Evolutionary conservation across 2,113 vertebrate species (phyloP), one percentile per base, ranked within the genome.

Genomic region (Megalops atlanticus): DNA sequence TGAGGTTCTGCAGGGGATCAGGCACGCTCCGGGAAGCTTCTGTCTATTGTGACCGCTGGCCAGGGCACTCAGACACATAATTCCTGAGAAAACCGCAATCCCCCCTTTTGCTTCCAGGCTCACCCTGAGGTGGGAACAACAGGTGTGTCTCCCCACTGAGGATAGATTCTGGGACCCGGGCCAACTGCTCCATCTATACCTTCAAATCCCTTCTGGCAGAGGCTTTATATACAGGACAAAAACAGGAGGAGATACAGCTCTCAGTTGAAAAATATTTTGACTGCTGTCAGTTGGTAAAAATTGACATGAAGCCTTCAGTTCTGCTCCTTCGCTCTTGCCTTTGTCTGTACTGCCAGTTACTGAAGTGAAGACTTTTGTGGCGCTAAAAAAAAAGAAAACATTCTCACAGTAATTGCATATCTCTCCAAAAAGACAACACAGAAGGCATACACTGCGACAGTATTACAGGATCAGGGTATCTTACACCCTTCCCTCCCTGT

Each of bases 1-100:
- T 52, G 70, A 58, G 78, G 76, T 80, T 41, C 79, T 49, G 41
- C 64, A 74, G 47, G 45, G 77, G 81, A 70, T 70, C 81, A 43
- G 76, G 35, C 74, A 77, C 84, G 27, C 68, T 54, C 71, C 33
- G 71, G 79, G 79, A 86, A 78, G 81, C 85, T 87, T 87, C 81
- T 86, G 64, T 38, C 72, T 72, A 86, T 91, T 91, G 81, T 90
- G 73, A 49, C 39, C 71, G 1, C 18, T 10, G 71, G 14, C 21
- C 49, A 64, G 38, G 41, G 47, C 52, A 77, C 78, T 82, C 81
- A 73, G 49, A 75, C 31, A 43, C 54, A 40, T 87, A 87, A 84
- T 84, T 36, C 85, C 24, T 73, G 64, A 40, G 68, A 77, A 81
- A 87, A 85, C 39, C 70, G 39, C 85, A 89, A 89, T 80, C 81